phyloP scores from a whole-genome alignment of 2,888 invertebrate species.

The Thera britannica region DNA sequence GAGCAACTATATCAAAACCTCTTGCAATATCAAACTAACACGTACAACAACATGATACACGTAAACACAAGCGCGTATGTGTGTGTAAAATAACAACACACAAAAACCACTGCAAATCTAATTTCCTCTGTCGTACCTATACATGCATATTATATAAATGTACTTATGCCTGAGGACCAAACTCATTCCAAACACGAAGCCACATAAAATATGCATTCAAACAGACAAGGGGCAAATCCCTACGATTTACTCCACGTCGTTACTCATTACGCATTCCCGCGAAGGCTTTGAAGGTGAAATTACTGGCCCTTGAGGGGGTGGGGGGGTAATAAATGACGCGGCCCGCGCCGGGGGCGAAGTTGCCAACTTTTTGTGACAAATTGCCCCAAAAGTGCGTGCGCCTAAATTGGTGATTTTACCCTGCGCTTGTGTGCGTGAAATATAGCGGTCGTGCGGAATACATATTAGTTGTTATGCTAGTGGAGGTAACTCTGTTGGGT shows the following conservation, averaged over 20 bases:
- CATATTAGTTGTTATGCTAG: conserved; percentile 26
- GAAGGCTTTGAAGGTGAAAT: conserved; percentile 80
- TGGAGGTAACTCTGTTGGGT: conserved; percentile 18
- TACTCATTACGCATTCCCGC: conserved; percentile 80
- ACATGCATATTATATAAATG: not conserved
- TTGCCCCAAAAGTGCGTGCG: conserved; percentile 75
- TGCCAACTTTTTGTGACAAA: conserved; percentile 83
- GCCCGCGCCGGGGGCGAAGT: conserved; percentile 66
- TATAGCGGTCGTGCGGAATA: conserved; percentile 23
- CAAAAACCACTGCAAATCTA: conserved; percentile 4
- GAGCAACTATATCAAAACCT: no score
- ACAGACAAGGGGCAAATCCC: conserved; percentile 72
- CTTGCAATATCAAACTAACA: no score
- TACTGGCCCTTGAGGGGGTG: conserved; percentile 75
- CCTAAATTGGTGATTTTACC: conserved; percentile 54
- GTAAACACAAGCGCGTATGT: not conserved
- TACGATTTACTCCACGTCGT: conserved; percentile 75
- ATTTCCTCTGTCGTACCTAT: not conserved
- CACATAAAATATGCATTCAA: conserved; percentile 42
- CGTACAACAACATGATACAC: no score
- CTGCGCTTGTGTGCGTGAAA: conserved; percentile 29
- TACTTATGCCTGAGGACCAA: conserved; percentile 16
- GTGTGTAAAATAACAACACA: not conserved
- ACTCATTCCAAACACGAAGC: conserved; percentile 34
- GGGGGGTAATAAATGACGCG: conserved; percentile 73